Evolutionary conservation across 2,888 invertebrate genomes (phyloP).

Genomic region (Proisotoma minuta): DNA sequence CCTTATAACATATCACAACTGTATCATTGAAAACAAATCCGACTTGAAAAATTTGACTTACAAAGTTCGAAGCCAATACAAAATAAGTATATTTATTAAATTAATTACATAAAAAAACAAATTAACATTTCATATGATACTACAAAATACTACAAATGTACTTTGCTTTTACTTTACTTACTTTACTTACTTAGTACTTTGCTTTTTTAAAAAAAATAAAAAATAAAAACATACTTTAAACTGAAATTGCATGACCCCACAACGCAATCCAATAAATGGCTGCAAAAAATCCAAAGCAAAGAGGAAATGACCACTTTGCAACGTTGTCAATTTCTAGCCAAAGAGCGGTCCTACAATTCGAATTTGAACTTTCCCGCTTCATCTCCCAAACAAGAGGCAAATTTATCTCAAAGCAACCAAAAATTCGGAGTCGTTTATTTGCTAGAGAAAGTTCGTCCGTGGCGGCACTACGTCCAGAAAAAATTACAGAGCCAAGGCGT

Average conservation of each 20-base stretch:
- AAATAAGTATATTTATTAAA: too few species aligned
- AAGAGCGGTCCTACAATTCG: constrained; percentile 47
- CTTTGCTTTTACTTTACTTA: too few species aligned
- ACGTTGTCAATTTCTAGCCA: constrained; percentile 74
- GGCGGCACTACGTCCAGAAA: constrained; percentile 24
- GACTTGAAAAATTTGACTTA: too few species aligned
- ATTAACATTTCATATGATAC: too few species aligned
- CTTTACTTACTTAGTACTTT: too few species aligned
- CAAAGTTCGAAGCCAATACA: too few species aligned
- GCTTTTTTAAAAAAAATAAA: too few species aligned
- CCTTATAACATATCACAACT: too few species aligned
- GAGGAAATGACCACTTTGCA: constrained; percentile 71
- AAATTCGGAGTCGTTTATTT: background rate
- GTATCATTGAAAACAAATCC: too few species aligned
- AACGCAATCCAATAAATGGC: constrained; percentile 74
- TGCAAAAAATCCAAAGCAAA: constrained; percentile 69
- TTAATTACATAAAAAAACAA: too few species aligned
- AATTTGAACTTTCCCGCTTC: constrained; percentile 38
- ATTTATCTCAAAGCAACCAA: constrained; percentile 4
- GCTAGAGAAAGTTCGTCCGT: constrained; percentile 17
- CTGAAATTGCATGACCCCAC: background rate
- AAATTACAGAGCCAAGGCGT: constrained; percentile 20
- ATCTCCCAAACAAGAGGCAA: constrained; percentile 50
- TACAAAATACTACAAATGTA: too few species aligned
- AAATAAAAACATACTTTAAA: too few species aligned